Evolutionary conservation across 2,888 invertebrate genomes (phyloP).

Genomic region (Empis livida): DNA sequence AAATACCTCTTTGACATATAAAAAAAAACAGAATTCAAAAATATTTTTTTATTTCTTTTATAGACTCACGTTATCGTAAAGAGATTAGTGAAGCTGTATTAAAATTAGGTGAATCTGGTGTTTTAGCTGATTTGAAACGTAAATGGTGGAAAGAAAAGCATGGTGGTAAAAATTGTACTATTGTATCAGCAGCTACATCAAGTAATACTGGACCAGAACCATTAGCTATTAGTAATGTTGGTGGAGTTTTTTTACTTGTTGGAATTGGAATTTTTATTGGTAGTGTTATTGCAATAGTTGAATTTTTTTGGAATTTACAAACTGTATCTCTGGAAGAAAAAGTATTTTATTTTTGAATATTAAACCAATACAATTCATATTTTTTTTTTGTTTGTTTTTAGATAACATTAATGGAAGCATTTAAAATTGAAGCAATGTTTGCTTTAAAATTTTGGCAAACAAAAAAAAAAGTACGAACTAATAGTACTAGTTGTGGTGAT

Average conservation of each 20-base stretch:
- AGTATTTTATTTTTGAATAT: slow-evolving; percentile 34
- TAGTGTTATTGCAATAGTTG: slow-evolving; percentile 59
- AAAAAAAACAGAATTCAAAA: too few relatives aligned
- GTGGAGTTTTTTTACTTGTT: slow-evolving; percentile 82
- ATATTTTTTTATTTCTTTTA: not conserved
- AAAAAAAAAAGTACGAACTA: slow-evolving; percentile 50
- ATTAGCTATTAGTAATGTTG: slow-evolving; percentile 53
- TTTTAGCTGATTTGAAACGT: slow-evolving; percentile 61
- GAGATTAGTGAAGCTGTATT: slow-evolving; percentile 78
- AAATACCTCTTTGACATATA: too few relatives aligned
- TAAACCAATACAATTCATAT: not conserved
- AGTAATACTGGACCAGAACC: slow-evolving; percentile 27
- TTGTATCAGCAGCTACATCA: not conserved
- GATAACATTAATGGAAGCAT: slow-evolving; percentile 56
- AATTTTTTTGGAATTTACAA: slow-evolving; percentile 75
- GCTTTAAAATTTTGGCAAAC: slow-evolving; percentile 58
- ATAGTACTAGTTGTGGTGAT: not conserved
- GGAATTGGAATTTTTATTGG: slow-evolving; percentile 59
- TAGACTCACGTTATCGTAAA: slow-evolving; percentile 67
- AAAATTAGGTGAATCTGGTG: slow-evolving; percentile 74
- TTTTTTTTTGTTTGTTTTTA: slow-evolving; percentile 22
- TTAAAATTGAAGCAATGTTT: slow-evolving; percentile 56
- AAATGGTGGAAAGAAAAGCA: slow-evolving; percentile 83
- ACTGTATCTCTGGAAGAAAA: slow-evolving; percentile 64
- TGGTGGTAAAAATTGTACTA: slow-evolving; percentile 28